These are phyloP conservation scores for Eurystomus gularis DNA, from an alignment of 2,113 vertebrate genomes.

Conservation along the genomic window DNA sequence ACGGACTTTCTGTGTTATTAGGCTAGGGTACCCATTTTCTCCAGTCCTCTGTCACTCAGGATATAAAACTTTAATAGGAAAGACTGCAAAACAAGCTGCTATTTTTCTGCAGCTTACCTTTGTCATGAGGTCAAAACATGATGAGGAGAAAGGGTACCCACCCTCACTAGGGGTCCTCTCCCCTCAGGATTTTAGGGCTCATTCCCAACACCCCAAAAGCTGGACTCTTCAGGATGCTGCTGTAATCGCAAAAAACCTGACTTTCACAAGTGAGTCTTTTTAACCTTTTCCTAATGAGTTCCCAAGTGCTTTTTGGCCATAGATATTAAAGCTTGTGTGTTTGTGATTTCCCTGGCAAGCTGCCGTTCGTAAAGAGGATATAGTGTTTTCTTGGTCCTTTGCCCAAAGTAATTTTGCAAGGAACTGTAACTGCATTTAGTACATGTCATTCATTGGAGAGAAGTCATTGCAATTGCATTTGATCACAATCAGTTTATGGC, in stretches of 20 bases:
- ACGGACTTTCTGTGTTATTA: not conserved
- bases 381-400: conserved; percentile 81
- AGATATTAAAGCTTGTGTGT: conserved; percentile 79
- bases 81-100: not conserved
- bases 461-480: conserved; percentile 80
- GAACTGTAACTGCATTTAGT: conserved; percentile 77
- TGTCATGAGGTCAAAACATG: not conserved
- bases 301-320: conserved; percentile 79
- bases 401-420: conserved; percentile 83
- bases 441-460: conserved; percentile 78
- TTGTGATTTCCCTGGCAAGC: conserved; percentile 81
- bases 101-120: not conserved
- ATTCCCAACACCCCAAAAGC: not conserved
- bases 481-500: conserved; percentile 78
- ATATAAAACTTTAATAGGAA: conserved; percentile 26
- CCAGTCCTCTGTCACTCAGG: not conserved
- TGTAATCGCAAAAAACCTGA: not conserved
- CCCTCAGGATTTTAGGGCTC: not conserved
- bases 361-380: conserved; percentile 76
- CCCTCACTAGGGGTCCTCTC: not conserved
- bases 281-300: conserved; percentile 79
- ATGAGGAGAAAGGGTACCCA: not conserved
- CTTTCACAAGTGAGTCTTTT: conserved; percentile 59
- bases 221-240: conserved; percentile 21
- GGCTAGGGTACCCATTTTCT: not conserved